Evolutionary conservation across 2,797 vertebrate genomes (phyloP).

Genomic region (Menidia menidia): DNA sequence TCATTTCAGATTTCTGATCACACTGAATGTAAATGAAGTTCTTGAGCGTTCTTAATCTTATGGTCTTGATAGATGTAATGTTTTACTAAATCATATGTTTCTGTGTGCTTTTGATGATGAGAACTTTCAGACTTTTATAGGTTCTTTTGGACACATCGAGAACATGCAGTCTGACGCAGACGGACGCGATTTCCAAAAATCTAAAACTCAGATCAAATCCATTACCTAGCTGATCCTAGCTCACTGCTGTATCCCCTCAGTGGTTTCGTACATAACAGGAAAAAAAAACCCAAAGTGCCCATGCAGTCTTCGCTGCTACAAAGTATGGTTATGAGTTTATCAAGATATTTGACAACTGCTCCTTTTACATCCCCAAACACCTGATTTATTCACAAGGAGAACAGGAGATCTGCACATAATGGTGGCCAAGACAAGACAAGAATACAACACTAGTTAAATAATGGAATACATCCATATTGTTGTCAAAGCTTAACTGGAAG

Average conservation of each 20-base stretch:
- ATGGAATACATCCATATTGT: background rate
- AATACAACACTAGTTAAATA: constrained; percentile 13
- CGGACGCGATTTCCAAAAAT: constrained; percentile 45
- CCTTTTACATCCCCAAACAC: constrained; percentile 46
- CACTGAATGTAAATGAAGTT: constrained; percentile 77
- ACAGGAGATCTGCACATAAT: constrained; percentile 7
- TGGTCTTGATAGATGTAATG: constrained; percentile 59
- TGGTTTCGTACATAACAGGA: constrained; percentile 40
- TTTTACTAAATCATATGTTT: constrained; percentile 62
- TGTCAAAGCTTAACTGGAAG: constrained; percentile 1
- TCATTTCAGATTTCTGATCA: constrained; percentile 59
- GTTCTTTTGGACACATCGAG: constrained; percentile 41
- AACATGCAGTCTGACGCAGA: constrained; percentile 39
- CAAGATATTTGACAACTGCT: constrained; percentile 39
- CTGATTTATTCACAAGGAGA: background rate
- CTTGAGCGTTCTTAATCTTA: constrained; percentile 55
- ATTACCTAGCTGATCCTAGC: constrained; percentile 27
- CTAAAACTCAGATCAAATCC: constrained; percentile 23
- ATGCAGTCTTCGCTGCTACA: constrained; percentile 30
- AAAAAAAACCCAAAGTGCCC: constrained; percentile 71
- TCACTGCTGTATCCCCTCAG: constrained; percentile 33
- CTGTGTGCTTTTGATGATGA: constrained; percentile 60
- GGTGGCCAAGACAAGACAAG: background rate
- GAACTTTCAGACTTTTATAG: constrained; percentile 54
- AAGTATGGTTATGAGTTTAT: constrained; percentile 35